Conservation (phyloP, 2,797 vertebrate genomes). For the Agapornis canus region DNA sequence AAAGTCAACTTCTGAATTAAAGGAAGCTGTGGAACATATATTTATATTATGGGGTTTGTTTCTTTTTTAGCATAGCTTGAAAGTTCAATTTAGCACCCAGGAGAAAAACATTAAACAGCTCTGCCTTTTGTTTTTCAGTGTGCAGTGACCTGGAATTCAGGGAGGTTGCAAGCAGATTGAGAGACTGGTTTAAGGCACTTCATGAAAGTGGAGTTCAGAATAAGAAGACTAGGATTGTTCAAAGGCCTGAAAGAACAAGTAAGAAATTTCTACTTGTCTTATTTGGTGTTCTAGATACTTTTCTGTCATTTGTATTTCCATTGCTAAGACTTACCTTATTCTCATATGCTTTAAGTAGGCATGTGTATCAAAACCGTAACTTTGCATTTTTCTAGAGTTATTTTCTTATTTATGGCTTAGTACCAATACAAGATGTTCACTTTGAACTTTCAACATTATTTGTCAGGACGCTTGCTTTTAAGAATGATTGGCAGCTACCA, state of each 20-base stretch:
- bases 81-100: neutral
- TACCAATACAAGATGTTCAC: neutral
- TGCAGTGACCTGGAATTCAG: slow-evolving; percentile 91
- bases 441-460: neutral
- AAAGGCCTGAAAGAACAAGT: slow-evolving; percentile 90
- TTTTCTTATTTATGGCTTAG: neutral
- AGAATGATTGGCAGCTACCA: neutral
- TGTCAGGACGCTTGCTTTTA: neutral
- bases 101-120: neutral
- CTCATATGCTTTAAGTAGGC: neutral
- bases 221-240: slow-evolving; percentile 84
- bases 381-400: neutral
- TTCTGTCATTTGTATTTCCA: neutral
- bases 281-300: neutral
- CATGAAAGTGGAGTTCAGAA: slow-evolving; percentile 89
- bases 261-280: slow-evolving; percentile 68
- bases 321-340: neutral
- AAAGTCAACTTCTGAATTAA: neutral
- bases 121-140: slow-evolving; percentile 75
- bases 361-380: neutral
- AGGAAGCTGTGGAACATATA: neutral
- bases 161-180: slow-evolving; percentile 88
- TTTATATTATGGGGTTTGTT: neutral
- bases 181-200: slow-evolving; percentile 95
- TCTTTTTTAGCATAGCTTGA: neutral